A percentile compares a stretch with the other conserved stretches of the same genome.
These are phyloP conservation scores for Pachyramphus minor DNA, from an alignment of 2,113 vertebrate species.

Conservation along the genomic window DNA sequence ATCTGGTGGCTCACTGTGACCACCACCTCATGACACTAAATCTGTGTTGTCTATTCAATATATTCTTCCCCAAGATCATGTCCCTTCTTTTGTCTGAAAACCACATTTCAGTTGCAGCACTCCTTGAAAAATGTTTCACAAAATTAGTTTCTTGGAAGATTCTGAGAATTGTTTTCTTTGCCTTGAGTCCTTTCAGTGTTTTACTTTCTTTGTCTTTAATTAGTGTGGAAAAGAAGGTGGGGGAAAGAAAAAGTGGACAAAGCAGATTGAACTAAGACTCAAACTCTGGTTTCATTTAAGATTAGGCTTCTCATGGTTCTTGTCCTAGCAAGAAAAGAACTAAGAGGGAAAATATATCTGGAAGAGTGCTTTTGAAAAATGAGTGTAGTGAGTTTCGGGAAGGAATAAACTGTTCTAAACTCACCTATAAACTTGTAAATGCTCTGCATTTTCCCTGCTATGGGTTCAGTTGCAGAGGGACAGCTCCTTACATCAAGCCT, in stretches of 20 bases:
- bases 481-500: slow-evolving; percentile 13
- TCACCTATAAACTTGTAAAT: background rate
- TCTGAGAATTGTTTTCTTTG: background rate
- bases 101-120: background rate
- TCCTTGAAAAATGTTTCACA: background rate
- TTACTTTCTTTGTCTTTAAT: background rate
- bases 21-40: background rate
- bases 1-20: background rate
- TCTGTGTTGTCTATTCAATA: background rate
- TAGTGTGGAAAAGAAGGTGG: background rate
- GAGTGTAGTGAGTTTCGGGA: background rate
- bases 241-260: background rate
- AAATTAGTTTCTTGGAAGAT: background rate
- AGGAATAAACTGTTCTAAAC: background rate
- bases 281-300: background rate
- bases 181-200: background rate
- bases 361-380: background rate
- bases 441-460: background rate
- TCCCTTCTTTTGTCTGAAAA: background rate
- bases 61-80: background rate
- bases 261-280: background rate
- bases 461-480: background rate
- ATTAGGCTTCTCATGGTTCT: background rate
- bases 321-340: background rate
- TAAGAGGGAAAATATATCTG: too few species aligned